Base-by-base conservation (phyloP, 2,888 invertebrate genomes). In the Meganola albula region DNA sequence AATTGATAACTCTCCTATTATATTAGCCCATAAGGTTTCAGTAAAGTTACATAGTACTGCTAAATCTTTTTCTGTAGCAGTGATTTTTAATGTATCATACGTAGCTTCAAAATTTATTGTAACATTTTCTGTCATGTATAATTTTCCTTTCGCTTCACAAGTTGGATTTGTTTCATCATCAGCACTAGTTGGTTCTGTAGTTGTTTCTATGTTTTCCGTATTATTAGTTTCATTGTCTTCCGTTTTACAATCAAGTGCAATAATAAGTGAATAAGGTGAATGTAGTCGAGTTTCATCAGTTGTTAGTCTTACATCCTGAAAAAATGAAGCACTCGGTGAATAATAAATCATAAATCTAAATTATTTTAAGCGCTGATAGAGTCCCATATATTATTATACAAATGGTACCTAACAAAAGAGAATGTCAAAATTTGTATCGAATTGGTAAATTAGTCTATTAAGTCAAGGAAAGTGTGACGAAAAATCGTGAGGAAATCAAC, bases 231-330 rank as follows among this genome's bases (percentile, higher is more conserved):
- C 48, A n/a, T n/a, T n/a, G n/a, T n/a, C n/a, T n/a, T n/a, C n/a
- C n/a, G n/a, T n/a, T n/a, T n/a, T n/a, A 43, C 80, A 82, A 10
- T 69, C 48, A 11, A 85, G 53, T 10, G 80, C 85, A 2, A 85
- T 58, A 7, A 63, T 65, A 0, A 80, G 32, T 0, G 74, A 58
- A 31, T 68, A 73, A 6, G 54, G 36, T 2, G 83, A 74, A 4
- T 37, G 45, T 3, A 48, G 46, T 4, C 78, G 66, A 0, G 84
- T 84, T 12, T 59, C 45, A 10, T 73, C 74, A 1, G 76, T 74
- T 4, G 77, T 67, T 27, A 52, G 34, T 24, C 44, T 47, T 1
- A 58, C 50, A 9, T 70, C 63, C 84, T 86, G 69, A 24, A 75
- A 74, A 4, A 18, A 25, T 29, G 28, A 28, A 37, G 10, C 4